Evolutionary conservation across 2,113 vertebrate species (phyloP).

Genomic region (Mus spicilegus): DNA sequence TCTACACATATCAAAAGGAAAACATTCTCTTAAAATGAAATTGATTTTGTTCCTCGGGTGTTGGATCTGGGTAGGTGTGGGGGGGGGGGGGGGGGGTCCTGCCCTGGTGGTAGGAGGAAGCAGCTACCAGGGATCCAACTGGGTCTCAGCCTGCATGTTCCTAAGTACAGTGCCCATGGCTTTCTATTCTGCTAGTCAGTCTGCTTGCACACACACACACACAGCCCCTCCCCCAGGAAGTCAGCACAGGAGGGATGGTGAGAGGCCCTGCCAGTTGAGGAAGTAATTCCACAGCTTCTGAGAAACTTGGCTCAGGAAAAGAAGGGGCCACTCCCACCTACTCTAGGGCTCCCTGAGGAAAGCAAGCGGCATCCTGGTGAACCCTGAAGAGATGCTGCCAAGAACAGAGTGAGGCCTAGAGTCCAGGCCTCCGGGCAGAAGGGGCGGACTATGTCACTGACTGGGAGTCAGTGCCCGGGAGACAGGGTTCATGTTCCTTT

Average conservation of each 20-base stretch:
- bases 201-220: not conserved
- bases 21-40: not conserved
- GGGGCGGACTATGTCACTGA: not conserved
- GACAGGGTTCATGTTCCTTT: not conserved
- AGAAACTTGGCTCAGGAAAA: not conserved
- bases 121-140: not conserved
- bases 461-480: not conserved
- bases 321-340: not conserved
- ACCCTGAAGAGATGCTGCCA: not conserved
- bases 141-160: not conserved
- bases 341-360: not conserved
- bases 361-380: not conserved
- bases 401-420: not conserved
- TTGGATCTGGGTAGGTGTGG: not conserved
- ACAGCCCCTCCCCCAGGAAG: not conserved
- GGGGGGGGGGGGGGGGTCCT: fast-evolving
- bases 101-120: not conserved
- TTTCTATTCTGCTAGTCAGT: not conserved
- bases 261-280: not conserved
- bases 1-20: not conserved
- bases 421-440: not conserved
- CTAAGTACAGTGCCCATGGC: not conserved
- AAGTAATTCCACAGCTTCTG: not conserved
- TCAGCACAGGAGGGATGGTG: not conserved
- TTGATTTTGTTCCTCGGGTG: not conserved